phyloP scores from a whole-genome alignment of 2,888 invertebrate genomes.

The Drosophila anomalipes region DNA sequence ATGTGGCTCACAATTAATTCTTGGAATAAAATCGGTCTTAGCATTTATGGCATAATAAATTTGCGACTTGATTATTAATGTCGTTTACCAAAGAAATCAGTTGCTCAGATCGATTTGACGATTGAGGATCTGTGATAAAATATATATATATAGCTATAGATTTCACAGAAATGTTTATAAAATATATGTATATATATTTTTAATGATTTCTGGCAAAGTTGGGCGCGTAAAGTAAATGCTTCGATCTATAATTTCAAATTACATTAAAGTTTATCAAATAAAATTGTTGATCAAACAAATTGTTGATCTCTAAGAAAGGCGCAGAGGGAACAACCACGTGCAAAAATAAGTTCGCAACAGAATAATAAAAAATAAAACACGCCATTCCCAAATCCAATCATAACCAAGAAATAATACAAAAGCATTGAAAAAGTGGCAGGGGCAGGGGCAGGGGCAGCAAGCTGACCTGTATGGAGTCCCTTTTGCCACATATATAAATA shows the following conservation, averaged over 20 bases:
- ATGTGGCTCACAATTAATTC: slow-evolving; percentile 14
- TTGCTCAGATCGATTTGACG: not conserved
- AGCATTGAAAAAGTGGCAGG: slow-evolving; percentile 11
- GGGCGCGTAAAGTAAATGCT: not conserved
- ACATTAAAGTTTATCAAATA: not conserved
- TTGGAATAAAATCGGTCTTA: not conserved
- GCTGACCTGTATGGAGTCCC: slow-evolving; percentile 58
- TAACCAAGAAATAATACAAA: slow-evolving; percentile 26
- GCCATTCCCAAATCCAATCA: slow-evolving; percentile 33
- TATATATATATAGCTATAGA: not conserved
- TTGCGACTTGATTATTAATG: not conserved
- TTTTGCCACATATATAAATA: slow-evolving; percentile 40
- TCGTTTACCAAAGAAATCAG: not conserved
- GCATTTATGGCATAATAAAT: slow-evolving; percentile 1
- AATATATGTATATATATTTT: too few relatives aligned
- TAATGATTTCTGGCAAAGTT: too few relatives aligned
- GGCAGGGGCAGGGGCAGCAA: slow-evolving; percentile 31
- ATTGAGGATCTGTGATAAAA: not conserved
- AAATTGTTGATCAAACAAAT: not conserved
- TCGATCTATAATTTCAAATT: not conserved
- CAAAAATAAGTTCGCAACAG: not conserved
- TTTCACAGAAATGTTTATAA: not conserved
- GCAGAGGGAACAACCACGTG: slow-evolving; percentile 52
- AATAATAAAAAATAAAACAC: slow-evolving; percentile 28
- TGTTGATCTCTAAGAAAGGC: not conserved